phyloP scores from a whole-genome alignment of 2,113 vertebrate species.

The Rhinoptilus africanus region DNA sequence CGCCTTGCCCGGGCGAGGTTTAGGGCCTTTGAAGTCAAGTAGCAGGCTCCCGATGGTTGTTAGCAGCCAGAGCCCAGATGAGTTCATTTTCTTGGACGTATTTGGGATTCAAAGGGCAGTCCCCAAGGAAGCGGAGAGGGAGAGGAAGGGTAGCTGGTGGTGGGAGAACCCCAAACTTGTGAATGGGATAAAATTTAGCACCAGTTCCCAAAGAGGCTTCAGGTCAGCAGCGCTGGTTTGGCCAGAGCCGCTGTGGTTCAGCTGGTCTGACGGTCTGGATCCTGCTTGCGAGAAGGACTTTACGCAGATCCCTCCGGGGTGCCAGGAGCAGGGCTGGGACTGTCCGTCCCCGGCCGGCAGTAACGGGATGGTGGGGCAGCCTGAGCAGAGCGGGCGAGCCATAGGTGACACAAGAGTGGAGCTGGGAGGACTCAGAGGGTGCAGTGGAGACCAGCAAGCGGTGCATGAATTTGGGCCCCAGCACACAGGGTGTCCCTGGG shows the following conservation, averaged over 20 bases:
- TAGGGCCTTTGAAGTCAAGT: not conserved
- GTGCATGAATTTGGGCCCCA: not conserved
- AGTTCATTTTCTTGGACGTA: not conserved
- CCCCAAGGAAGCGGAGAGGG: not conserved
- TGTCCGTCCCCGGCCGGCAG: accelerated
- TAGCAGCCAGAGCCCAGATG: not conserved
- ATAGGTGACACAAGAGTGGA: not conserved
- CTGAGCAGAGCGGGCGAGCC: accelerated
- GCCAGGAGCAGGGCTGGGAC: not conserved
- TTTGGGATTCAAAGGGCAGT: not conserved
- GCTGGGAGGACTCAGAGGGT: not conserved
- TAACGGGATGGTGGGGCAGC: not conserved
- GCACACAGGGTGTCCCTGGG: accelerated
- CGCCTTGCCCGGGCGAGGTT: not conserved
- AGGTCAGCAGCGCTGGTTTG: not conserved
- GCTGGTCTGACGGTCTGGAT: not conserved
- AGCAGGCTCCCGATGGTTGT: accelerated
- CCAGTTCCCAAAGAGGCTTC: not conserved
- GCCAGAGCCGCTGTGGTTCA: not conserved
- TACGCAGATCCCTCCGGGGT: not conserved
- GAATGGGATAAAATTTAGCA: accelerated
- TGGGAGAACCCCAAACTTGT: not conserved
- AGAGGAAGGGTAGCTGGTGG: not conserved
- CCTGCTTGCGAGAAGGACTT: not conserved
- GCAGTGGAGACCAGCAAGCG: not conserved